Evolutionary conservation across 2,113 vertebrate genomes (phyloP).

Genomic region (Mugil cephalus): DNA sequence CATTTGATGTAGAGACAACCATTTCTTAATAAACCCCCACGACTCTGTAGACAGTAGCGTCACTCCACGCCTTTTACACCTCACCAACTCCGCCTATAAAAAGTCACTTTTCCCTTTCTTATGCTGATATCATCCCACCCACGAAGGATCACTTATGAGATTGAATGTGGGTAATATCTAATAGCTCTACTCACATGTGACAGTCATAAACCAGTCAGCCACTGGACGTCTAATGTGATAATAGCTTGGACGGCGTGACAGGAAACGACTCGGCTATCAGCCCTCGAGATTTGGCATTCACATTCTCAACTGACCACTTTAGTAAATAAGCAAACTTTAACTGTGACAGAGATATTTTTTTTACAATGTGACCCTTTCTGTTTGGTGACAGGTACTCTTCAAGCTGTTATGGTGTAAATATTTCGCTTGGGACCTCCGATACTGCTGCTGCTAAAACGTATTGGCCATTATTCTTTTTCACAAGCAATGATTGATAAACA

Average conservation of each 20-base stretch:
- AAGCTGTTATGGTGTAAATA: constrained; percentile 7
- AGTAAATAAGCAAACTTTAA: constrained; percentile 54
- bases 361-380: constrained; percentile 35
- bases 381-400: constrained; percentile 20
- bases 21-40: constrained; percentile 44
- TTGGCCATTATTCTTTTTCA: not conserved
- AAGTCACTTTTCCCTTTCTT: constrained; percentile 64
- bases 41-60: constrained; percentile 41
- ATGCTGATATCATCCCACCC: constrained; percentile 59
- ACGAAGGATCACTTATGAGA: constrained; percentile 69
- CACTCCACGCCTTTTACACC: constrained; percentile 43
- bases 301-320: constrained; percentile 57
- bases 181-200: constrained; percentile 48
- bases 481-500: no score
- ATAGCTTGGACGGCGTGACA: constrained; percentile 24
- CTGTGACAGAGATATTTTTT: constrained; percentile 28
- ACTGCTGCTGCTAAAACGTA: not conserved
- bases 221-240: constrained; percentile 40
- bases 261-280: constrained; percentile 10
- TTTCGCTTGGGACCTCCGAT: constrained; percentile 9
- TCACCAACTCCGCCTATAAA: constrained; percentile 65
- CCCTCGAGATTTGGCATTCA: constrained; percentile 24
- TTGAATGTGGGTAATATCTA: constrained; percentile 57
- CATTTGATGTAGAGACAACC: constrained; percentile 37
- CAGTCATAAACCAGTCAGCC: constrained; percentile 66